These are phyloP conservation scores for Dipodomys spectabilis DNA, from an alignment of 2,113 vertebrate species.

Conservation along the genomic window DNA sequence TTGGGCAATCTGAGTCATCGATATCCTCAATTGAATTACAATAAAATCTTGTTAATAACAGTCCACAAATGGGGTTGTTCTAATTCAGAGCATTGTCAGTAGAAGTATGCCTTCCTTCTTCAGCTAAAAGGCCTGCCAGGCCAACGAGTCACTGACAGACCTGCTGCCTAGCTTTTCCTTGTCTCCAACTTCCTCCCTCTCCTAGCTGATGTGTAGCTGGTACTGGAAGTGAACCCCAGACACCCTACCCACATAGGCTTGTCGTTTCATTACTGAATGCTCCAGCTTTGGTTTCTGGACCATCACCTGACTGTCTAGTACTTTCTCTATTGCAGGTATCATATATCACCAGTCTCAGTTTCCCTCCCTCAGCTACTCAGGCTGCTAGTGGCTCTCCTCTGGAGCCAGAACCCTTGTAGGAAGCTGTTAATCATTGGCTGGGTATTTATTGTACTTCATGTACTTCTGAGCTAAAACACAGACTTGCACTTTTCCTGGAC, in stretches of 20 bases:
- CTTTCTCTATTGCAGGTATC: too few relatives aligned
- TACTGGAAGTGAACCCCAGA: too few relatives aligned
- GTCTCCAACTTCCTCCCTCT: background rate
- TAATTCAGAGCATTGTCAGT: background rate
- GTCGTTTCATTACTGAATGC: fast-evolving
- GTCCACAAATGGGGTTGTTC: background rate
- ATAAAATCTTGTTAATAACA: background rate
- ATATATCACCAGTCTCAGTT: fast-evolving
- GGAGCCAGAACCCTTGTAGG: background rate
- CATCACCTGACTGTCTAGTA: background rate
- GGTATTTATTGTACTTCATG: background rate
- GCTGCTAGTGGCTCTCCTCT: background rate
- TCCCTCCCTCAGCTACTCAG: background rate
- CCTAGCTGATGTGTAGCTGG: background rate
- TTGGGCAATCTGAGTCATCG: background rate
- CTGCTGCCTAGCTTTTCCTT: fast-evolving
- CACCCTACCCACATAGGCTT: fast-evolving
- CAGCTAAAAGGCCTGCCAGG: background rate
- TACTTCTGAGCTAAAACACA: background rate
- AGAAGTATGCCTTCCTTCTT: background rate
- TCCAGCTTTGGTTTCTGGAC: background rate
- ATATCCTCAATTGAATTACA: background rate
- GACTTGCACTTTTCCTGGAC: background rate
- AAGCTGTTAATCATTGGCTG: fast-evolving
- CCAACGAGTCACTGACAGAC: too few relatives aligned